Conservation (phyloP, 1,140 invertebrate species). For the Tetramorium simillimum region DNA sequence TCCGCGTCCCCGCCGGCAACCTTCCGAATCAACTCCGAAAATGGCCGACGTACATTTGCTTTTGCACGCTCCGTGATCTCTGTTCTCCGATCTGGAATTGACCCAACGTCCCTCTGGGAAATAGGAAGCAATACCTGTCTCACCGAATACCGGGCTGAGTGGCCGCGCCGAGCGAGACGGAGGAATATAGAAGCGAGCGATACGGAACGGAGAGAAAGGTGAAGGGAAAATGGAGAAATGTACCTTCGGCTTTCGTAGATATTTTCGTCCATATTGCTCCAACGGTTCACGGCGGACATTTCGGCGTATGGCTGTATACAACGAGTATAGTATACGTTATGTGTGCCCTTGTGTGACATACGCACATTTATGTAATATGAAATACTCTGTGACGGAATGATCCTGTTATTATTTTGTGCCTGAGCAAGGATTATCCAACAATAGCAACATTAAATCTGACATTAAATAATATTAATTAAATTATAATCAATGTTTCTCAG, state of each 20-base stretch:
- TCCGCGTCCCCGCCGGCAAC: not conserved
- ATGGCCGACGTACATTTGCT: conserved; percentile 70
- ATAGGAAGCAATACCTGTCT: conserved; percentile 74
- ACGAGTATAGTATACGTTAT: not conserved
- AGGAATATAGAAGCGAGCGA: not conserved
- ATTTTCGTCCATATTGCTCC: conserved; percentile 47
- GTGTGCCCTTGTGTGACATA: not conserved
- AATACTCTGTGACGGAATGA: not conserved
- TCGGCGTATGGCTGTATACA: not conserved
- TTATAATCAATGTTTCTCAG: not conserved
- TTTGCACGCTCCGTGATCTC: conserved; percentile 48
- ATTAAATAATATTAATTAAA: not conserved
- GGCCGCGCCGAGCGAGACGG: not conserved
- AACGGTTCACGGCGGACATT: conserved; percentile 17
- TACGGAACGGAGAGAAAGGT: conserved; percentile 10
- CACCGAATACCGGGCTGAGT: conserved; percentile 27
- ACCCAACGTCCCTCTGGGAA: conserved; percentile 77
- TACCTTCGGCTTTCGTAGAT: conserved; percentile 21
- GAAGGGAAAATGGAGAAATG: conserved; percentile 23
- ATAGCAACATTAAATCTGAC: not conserved
- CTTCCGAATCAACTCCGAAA: conserved; percentile 43
- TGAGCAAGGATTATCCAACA: not conserved
- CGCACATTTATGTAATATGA: not conserved
- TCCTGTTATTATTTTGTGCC: not conserved
- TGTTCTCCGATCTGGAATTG: conserved; percentile 76